Percentiles rank a stretch among this genome's conserved stretches.
Evolutionary conservation across 1,140 invertebrate species (phyloP).

Genomic region (Archegozetes longisetosus): DNA sequence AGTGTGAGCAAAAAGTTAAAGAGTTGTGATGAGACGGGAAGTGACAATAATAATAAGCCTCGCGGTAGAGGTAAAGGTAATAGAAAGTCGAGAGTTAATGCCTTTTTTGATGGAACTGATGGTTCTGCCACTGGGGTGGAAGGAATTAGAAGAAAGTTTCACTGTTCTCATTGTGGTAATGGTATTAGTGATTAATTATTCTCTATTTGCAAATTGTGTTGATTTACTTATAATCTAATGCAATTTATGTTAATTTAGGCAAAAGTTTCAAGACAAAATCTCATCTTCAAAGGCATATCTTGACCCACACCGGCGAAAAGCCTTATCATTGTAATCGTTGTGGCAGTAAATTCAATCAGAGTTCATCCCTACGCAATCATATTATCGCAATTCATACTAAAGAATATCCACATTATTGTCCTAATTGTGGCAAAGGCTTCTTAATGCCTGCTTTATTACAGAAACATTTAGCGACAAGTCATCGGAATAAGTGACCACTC

Average conservation of each 20-base stretch:
- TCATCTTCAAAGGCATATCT: constrained; percentile 19
- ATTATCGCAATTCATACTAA: constrained; percentile 21
- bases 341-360: constrained; percentile 19
- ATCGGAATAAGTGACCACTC: neutral
- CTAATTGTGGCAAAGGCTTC: constrained; percentile 17
- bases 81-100: constrained; percentile 17
- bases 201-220: neutral
- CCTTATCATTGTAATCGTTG: constrained; percentile 20
- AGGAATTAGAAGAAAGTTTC: constrained; percentile 17
- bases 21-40: neutral
- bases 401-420: constrained; percentile 19
- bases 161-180: constrained; percentile 20
- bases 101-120: neutral
- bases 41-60: neutral
- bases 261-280: constrained; percentile 21
- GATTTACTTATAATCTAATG: neutral
- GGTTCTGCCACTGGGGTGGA: neutral
- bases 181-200: neutral
- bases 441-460: constrained; percentile 18
- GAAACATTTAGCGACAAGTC: constrained; percentile 12
- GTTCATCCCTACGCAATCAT: constrained; percentile 19
- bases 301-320: constrained; percentile 20
- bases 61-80: constrained; percentile 19
- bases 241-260: neutral
- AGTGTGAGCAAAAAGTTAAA: neutral